Conservation (phyloP, 2,888 invertebrate genomes). For the Phania funesta region DNA sequence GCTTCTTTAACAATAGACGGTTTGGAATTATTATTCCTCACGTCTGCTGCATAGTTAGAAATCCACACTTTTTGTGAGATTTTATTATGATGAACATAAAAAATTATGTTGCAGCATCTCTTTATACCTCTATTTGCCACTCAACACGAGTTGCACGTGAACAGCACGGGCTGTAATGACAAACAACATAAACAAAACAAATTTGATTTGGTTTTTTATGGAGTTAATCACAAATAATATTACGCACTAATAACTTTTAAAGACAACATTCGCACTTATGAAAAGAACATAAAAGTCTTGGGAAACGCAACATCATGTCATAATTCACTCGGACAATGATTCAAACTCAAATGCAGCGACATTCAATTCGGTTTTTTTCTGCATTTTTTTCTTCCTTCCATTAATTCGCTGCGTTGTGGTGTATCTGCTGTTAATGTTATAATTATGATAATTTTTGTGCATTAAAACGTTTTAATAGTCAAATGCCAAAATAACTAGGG, state of each 20-base stretch:
- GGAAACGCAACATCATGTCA: conserved; percentile 44
- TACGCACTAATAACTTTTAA: conserved; percentile 38
- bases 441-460: conserved; percentile 75
- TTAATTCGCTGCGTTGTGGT: conserved; percentile 47
- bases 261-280: background rate
- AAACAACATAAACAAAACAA: conserved; percentile 28
- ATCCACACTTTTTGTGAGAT: background rate
- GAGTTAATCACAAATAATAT: conserved; percentile 37
- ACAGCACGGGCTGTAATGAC: conserved; percentile 50
- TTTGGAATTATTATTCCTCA: background rate
- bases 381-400: background rate
- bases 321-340: conserved; percentile 60
- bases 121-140: background rate
- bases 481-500: conserved; percentile 53
- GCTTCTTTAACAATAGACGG: background rate
- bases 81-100: background rate
- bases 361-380: conserved; percentile 4
- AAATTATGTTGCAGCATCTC: background rate
- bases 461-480: conserved; percentile 61
- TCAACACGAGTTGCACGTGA: conserved; percentile 46
- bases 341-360: conserved; percentile 57
- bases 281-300: conserved; percentile 7
- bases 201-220: background rate
- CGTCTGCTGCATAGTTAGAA: background rate
- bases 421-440: conserved; percentile 75